Conservation (phyloP, 2,888 invertebrate species). For the Taphrorychus bicolor region DNA sequence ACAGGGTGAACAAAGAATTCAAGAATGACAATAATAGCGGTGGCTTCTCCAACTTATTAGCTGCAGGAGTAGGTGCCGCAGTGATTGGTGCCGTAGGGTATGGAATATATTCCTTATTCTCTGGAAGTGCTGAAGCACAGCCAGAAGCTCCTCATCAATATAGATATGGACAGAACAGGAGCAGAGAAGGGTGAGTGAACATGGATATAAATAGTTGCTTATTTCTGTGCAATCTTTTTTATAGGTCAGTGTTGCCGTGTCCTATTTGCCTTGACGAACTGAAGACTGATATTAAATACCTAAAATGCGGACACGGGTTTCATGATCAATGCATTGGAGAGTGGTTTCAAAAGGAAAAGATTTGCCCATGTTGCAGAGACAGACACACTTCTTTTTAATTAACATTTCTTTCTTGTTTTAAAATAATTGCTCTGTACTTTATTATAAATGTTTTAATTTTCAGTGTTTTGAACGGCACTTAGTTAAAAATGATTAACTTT, state of each 20-base stretch:
- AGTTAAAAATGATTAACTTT: no score
- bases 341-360: not conserved
- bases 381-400: not conserved
- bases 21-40: not conserved
- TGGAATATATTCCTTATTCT: not conserved
- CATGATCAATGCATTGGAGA: not conserved
- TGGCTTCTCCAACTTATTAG: not conserved
- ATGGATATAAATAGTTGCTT: not conserved
- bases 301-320: not conserved
- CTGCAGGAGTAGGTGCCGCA: not conserved
- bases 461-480: no score
- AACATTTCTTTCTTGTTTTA: not conserved
- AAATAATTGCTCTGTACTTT: not conserved
- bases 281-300: not conserved
- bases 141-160: not conserved
- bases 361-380: not conserved
- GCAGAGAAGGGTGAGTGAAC: not conserved
- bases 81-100: constrained; percentile 1
- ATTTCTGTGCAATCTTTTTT: not conserved
- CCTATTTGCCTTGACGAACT: not conserved
- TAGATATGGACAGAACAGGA: not conserved
- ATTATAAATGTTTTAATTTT: no score
- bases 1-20: not conserved
- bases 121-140: not conserved
- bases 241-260: not conserved